phyloP scores from a whole-genome alignment of 2,888 invertebrate species.

The Dryocosmus kuriphilus region DNA sequence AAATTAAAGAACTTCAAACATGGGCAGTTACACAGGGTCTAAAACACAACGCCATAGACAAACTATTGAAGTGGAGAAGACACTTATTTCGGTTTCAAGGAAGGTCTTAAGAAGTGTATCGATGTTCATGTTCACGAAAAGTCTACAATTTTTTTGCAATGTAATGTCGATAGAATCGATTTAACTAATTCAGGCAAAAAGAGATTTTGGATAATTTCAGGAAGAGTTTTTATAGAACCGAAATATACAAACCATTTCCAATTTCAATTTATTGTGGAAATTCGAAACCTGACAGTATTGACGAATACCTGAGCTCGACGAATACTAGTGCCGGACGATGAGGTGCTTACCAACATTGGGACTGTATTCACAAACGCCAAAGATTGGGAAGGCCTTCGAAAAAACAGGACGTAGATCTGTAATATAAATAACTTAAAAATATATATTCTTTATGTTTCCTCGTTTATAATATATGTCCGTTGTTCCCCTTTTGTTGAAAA shows the following conservation, averaged over 20 bases:
- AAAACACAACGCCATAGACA: slow-evolving; percentile 11
- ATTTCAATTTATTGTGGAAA: not conserved
- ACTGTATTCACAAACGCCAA: no score
- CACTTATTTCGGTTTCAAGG: slow-evolving; percentile 44
- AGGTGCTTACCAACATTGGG: no score
- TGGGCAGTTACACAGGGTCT: slow-evolving; percentile 45
- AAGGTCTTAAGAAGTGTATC: slow-evolving; percentile 9
- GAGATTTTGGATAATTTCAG: slow-evolving; percentile 45
- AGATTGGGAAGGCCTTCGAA: no score
- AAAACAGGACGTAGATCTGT: no score
- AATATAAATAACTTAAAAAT: no score
- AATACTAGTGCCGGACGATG: no score
- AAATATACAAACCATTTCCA: slow-evolving; percentile 44
- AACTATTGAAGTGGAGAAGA: slow-evolving; percentile 43
- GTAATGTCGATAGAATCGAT: slow-evolving; percentile 43
- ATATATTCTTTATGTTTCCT: no score
- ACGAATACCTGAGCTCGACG: no score
- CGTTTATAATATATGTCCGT: no score
- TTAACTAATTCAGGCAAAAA: slow-evolving; percentile 43
- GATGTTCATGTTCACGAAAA: slow-evolving; percentile 29
- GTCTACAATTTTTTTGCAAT: slow-evolving; percentile 25
- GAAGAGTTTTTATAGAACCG: slow-evolving; percentile 24
- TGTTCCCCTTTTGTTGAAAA: no score
- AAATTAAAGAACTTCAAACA: slow-evolving; percentile 42
- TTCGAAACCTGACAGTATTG: no score